Evolutionary conservation across 64 coral and sea anemone genomes (phyloP), one percentile per base, ranked within the genome.

Genomic region (Platygyra sinensis): DNA sequence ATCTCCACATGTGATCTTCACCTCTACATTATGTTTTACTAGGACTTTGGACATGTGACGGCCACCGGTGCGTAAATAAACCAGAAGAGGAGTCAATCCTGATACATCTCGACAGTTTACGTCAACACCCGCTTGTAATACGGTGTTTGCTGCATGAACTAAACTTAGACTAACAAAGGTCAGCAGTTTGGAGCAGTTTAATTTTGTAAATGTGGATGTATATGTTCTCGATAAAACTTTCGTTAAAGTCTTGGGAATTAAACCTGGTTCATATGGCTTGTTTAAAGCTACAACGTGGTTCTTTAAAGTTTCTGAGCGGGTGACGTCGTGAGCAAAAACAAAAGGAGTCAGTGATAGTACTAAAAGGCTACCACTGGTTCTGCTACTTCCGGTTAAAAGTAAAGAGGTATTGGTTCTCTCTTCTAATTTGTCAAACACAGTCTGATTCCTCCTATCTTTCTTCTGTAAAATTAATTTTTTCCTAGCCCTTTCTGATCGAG

Each of bases 41-140:
- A 96, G 85, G 31, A 96, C 75, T 69, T 96, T 96, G 38, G 95
- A 92, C 46, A 96, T 87, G 79, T 96, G 87, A 19, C 95, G 91
- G 6, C 95, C 95, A 20, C 95, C 95, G 4, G 14, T 24, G 4
- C 79, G 87, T 11, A 96, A 52, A 36, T 96, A 96, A 10, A 38
- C 30, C 4, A 73, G 60, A 1, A 96, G 42, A 38, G 91, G 95
- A 46, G 27, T 94, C 30, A 67, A 15, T 64, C 87, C 75, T 22
- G 82, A 38, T 5, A 3, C 27, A 50, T 82, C 42, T 1, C 17
- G 74, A 78, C 95, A 96, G 52, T 88, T 88, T 8, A 88, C 86
- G 28, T 88, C 50, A 8, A 88, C 32, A 51, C 86, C 86, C 8
- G 72, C 86, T 51, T n/a, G 64, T 52, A 82, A 50, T 50, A 84